A percentile compares a stretch with the other conserved stretches of the same genome.
phyloP scores from a whole-genome alignment of 2,888 invertebrate species.

The Cartodere bifasciata region DNA sequence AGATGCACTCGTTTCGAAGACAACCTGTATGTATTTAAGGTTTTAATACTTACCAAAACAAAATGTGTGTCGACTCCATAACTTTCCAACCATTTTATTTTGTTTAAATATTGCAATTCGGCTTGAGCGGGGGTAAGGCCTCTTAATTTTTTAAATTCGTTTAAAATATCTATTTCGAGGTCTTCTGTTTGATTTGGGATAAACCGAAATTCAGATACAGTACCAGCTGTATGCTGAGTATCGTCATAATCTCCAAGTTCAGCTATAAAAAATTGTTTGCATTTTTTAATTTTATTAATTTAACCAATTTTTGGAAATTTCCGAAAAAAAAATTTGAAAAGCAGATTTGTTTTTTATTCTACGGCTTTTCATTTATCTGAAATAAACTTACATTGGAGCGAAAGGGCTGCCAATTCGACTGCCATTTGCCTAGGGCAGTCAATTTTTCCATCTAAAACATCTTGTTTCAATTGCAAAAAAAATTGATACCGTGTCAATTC shows the following conservation, averaged over 20 bases:
- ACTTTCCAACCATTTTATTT: conserved; percentile 92
- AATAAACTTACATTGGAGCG: conserved; percentile 73
- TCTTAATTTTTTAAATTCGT: conserved; percentile 76
- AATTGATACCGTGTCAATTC: conserved; percentile 97
- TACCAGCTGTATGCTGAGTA: conserved; percentile 82
- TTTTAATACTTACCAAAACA: conserved; percentile 50
- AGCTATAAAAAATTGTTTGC: conserved; percentile 42
- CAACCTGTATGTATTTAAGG: background rate
- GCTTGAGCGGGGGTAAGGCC: conserved; percentile 92
- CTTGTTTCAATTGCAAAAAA: conserved; percentile 93
- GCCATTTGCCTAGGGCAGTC: conserved; percentile 79
- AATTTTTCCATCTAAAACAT: conserved; percentile 81
- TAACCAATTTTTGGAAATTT: too few relatives aligned
- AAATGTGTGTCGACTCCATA: conserved; percentile 99
- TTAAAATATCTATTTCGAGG: conserved; percentile 87
- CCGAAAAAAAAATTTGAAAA: too few relatives aligned
- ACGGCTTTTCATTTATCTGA: too few relatives aligned
- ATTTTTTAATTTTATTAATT: too few relatives aligned
- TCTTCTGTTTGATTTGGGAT: conserved; percentile 93
- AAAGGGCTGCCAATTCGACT: conserved; percentile 81
- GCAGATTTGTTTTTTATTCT: too few relatives aligned
- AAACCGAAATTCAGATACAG: conserved; percentile 96
- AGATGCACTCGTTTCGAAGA: background rate
- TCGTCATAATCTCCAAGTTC: conserved; percentile 97
- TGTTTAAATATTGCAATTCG: conserved; percentile 88